A percentile compares a stretch with the other conserved stretches of the same genome.
phyloP scores from a whole-genome alignment of 2,888 invertebrate genomes.

The Dicycla oo region DNA sequence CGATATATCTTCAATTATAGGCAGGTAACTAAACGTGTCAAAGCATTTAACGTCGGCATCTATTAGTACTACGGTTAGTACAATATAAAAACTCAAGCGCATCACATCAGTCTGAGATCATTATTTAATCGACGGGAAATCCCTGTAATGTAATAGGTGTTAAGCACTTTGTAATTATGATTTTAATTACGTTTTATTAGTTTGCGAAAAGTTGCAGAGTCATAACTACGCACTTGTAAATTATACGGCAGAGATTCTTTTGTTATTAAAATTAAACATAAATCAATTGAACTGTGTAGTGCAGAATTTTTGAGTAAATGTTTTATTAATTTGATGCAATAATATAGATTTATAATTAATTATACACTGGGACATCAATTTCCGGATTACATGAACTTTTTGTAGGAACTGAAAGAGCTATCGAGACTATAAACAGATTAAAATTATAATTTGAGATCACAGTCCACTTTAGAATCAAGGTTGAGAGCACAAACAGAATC shows the following conservation, averaged over 20 bases:
- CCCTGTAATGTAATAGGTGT: constrained; percentile 57
- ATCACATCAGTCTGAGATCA: constrained; percentile 67
- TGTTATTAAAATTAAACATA: constrained; percentile 41
- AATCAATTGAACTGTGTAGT: not conserved
- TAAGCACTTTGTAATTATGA: constrained; percentile 57
- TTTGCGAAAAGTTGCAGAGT: constrained; percentile 36
- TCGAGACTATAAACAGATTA: not conserved
- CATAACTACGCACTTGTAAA: constrained; percentile 23
- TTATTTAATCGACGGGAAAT: constrained; percentile 67
- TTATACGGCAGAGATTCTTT: constrained; percentile 3
- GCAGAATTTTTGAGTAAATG: not conserved
- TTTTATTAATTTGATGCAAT: not conserved
- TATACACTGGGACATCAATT: not conserved
- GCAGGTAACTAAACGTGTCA: constrained; percentile 49
- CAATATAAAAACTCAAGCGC: constrained; percentile 60
- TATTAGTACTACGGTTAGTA: constrained; percentile 49
- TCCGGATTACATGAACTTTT: not conserved
- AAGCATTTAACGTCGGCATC: constrained; percentile 50
- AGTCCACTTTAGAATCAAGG: not conserved
- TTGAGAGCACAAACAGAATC: not conserved
- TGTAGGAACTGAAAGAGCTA: not conserved
- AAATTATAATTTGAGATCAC: not conserved
- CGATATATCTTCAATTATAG: constrained; percentile 34
- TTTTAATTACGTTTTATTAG: constrained; percentile 57
- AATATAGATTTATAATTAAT: not conserved